Percentiles rank a stretch among this genome's conserved stretches.
Conservation (phyloP, 2,113 vertebrate genomes). For the Sigmodon hispidus region DNA sequence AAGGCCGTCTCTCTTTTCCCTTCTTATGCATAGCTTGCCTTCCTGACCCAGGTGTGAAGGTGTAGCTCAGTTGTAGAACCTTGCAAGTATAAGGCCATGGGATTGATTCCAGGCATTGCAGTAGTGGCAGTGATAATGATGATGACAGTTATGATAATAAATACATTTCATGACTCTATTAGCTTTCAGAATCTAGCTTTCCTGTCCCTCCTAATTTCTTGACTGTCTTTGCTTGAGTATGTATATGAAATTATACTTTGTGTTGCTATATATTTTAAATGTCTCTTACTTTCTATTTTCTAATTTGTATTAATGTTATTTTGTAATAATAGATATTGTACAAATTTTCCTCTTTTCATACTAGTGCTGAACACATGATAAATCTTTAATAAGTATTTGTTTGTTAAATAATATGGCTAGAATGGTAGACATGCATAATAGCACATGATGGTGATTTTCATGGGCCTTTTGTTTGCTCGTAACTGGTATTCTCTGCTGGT, state of each 20-base stretch:
- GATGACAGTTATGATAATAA: not conserved
- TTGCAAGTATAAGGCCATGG: not conserved
- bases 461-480: not conserved
- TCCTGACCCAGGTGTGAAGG: not conserved
- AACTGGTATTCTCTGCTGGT: not conserved
- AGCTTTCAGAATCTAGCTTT: not conserved
- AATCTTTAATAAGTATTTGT: constrained; percentile 4
- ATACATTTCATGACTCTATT: not conserved
- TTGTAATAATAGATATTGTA: constrained; percentile 23
- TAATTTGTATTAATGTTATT: not conserved
- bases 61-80: not conserved
- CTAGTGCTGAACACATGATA: not conserved
- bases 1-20: not conserved
- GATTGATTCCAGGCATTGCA: not conserved
- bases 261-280: constrained; percentile 31
- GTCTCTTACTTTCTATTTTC: not conserved
- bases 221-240: not conserved
- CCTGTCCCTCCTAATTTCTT: not conserved
- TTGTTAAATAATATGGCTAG: not conserved
- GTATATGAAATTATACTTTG: not conserved
- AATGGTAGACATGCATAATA: not conserved
- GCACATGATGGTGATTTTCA: not conserved
- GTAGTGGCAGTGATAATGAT: no score
- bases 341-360: not conserved
- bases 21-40: not conserved